Percentiles rank a stretch among this genome's conserved stretches.
Evolutionary conservation across 2,888 invertebrate genomes (phyloP).

Genomic region (Phanerotoma sp.): DNA sequence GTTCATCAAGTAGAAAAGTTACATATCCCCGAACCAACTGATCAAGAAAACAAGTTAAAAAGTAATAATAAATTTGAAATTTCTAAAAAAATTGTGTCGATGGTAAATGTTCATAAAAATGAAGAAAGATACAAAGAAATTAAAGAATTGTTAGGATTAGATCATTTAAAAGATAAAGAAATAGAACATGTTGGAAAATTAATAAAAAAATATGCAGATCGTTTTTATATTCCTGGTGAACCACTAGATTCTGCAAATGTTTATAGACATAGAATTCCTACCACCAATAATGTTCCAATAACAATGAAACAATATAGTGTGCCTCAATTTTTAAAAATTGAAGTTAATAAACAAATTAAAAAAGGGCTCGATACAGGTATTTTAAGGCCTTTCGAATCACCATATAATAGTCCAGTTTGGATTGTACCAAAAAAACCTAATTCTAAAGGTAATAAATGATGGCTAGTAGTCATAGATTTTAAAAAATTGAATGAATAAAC

Average conservation of each 20-base stretch:
- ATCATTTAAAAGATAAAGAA: neutral
- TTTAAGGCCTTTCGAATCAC: slow-evolving; percentile 22
- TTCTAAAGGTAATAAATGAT: slow-evolving; percentile 28
- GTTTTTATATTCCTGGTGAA: slow-evolving; percentile 6
- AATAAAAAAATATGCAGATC: slow-evolving; percentile 1
- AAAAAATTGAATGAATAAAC: slow-evolving; percentile 41
- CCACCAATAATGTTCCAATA: neutral
- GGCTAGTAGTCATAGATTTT: slow-evolving; percentile 40
- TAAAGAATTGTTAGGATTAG: neutral
- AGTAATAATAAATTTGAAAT: neutral
- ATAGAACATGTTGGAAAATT: neutral
- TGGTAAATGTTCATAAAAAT: neutral
- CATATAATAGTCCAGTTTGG: slow-evolving; percentile 8
- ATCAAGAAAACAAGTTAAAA: too few relatives aligned
- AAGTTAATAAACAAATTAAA: slow-evolving; percentile 14
- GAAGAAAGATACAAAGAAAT: neutral
- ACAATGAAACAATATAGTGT: neutral
- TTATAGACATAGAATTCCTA: neutral
- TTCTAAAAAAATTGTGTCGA: neutral
- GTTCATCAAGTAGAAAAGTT: neutral
- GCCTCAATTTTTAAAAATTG: neutral
- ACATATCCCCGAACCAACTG: too few relatives aligned
- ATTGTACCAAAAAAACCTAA: slow-evolving; percentile 11
- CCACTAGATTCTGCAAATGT: neutral
- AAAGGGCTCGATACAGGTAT: slow-evolving; percentile 29